phyloP scores from a whole-genome alignment of 2,797 vertebrate species.

The Trachurus trachurus region DNA sequence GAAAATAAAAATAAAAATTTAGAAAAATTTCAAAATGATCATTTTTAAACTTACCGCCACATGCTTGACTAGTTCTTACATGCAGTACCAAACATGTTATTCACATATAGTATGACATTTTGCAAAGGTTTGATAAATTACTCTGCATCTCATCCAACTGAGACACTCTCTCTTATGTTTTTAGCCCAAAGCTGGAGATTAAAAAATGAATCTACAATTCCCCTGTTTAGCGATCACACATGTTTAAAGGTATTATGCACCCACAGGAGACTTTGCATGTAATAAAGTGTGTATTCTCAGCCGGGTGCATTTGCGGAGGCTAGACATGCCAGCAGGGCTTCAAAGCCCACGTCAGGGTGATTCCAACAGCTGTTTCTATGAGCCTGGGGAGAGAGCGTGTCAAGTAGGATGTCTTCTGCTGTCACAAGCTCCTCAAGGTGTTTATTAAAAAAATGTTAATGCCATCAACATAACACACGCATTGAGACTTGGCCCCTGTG shows the following conservation, averaged over 20 bases:
- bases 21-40: neutral
- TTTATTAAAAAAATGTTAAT: conserved; percentile 85
- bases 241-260: conserved; percentile 77
- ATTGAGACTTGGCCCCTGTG: conserved; percentile 66
- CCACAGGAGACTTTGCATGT: conserved; percentile 75
- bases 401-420: conserved; percentile 82
- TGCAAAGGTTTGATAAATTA: conserved; percentile 61
- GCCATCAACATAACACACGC: conserved; percentile 67
- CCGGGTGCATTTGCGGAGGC: conserved; percentile 69
- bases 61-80: conserved; percentile 31
- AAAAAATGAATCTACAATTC: conserved; percentile 63
- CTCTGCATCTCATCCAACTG: conserved; percentile 49
- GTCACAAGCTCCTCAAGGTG: conserved; percentile 82
- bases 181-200: conserved; percentile 61
- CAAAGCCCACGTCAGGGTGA: conserved; percentile 74
- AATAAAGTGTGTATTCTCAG: conserved; percentile 82
- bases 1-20: conserved; percentile 10
- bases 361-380: conserved; percentile 82
- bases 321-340: conserved; percentile 74
- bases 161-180: conserved; percentile 41
- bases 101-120: conserved; percentile 45
- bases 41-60: neutral
- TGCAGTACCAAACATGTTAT: conserved; percentile 14
- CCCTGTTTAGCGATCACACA: conserved; percentile 73
- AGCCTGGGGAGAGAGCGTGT: conserved; percentile 77